Percentiles rank a stretch among this genome's conserved stretches.
Conservation (phyloP, 2,888 invertebrate species). For the Odontocerum albicorne region DNA sequence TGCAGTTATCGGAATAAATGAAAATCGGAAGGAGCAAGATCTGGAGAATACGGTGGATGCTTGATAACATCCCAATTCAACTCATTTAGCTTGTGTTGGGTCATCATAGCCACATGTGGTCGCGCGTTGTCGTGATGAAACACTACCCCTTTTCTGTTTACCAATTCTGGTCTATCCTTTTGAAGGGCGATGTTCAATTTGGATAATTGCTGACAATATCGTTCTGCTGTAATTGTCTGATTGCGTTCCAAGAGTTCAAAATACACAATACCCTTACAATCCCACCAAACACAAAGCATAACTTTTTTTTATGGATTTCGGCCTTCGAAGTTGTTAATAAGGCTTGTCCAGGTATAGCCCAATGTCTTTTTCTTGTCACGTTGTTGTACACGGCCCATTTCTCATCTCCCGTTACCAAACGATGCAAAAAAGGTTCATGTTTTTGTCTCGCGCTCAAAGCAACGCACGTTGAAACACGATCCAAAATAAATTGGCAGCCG, state of each 20-base stretch:
- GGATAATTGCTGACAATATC: conserved; percentile 24
- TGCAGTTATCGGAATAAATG: conserved; percentile 25
- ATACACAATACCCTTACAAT: no score
- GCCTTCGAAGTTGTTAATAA: no score
- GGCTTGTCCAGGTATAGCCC: no score
- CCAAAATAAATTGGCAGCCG: no score
- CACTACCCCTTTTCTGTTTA: conserved; percentile 11
- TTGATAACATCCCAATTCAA: conserved; percentile 25
- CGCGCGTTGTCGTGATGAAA: conserved; percentile 18
- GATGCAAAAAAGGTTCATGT: no score
- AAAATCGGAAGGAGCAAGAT: conserved; percentile 22
- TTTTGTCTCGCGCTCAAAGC: no score
- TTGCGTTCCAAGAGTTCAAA: background rate
- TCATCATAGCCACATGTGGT: conserved; percentile 23
- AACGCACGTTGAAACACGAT: no score
- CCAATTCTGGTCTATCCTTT: conserved; percentile 11
- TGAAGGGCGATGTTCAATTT: conserved; percentile 24
- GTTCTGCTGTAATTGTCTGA: conserved; percentile 25
- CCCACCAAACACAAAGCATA: no score
- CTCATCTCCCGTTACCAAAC: no score
- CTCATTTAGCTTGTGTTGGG: conserved; percentile 25
- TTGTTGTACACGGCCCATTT: no score
- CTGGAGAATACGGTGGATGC: conserved; percentile 25
- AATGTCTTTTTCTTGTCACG: no score
- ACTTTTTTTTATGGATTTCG: no score